Percentiles rank a stretch among this genome's conserved stretches.
Evolutionary conservation across 2,888 invertebrate species (phyloP).

Genomic region (Caradrina kadenii): DNA sequence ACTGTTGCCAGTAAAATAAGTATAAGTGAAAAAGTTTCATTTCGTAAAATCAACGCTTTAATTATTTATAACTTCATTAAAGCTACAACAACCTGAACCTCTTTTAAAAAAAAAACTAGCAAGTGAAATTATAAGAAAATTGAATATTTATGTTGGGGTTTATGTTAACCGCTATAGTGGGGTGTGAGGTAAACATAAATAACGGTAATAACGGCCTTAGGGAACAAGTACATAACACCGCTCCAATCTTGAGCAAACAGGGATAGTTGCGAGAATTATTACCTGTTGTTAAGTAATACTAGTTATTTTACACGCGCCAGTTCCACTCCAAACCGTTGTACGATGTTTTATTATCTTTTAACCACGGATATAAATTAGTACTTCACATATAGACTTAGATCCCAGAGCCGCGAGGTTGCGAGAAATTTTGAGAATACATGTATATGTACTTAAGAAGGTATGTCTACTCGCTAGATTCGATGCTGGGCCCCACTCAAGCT

Average conservation of each 20-base stretch:
- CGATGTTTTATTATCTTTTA: neutral
- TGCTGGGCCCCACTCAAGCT: no score
- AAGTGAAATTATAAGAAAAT: slow-evolving; percentile 6
- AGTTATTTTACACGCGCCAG: slow-evolving; percentile 10
- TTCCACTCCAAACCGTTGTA: neutral
- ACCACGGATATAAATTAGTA: no score
- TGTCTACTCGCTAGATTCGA: no score
- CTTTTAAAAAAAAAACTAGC: slow-evolving; percentile 16
- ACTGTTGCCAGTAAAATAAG: no score
- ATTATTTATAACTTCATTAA: no score
- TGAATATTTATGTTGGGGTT: slow-evolving; percentile 21
- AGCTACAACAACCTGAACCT: neutral
- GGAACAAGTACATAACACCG: slow-evolving; percentile 44
- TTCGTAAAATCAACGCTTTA: neutral
- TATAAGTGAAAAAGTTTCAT: no score
- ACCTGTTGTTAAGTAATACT: slow-evolving; percentile 21
- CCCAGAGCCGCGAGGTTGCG: no score
- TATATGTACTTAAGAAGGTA: no score
- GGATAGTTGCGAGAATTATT: slow-evolving; percentile 22
- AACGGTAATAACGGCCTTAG: slow-evolving; percentile 65
- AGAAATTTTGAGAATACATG: no score
- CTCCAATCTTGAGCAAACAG: slow-evolving; percentile 40
- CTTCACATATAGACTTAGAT: no score
- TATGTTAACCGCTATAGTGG: slow-evolving; percentile 40
- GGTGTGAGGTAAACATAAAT: slow-evolving; percentile 64